Evolutionary conservation across 2,797 vertebrate genomes (phyloP).

Genomic region (Gambelia wislizenii): DNA sequence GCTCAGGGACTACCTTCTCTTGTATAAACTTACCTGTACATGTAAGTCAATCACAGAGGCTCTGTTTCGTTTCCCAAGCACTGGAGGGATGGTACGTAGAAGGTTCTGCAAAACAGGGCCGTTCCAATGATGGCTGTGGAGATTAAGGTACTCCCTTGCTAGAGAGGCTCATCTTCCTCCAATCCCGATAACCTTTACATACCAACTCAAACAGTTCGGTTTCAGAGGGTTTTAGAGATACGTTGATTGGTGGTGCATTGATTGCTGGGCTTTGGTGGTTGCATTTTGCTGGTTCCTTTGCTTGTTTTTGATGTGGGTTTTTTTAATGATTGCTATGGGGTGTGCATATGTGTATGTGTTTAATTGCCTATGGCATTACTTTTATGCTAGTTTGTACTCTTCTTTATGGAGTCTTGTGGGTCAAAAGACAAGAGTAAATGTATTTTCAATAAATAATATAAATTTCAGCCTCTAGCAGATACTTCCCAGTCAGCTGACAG

Average conservation of each 20-base stretch:
- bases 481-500: neutral
- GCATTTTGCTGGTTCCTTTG: neutral
- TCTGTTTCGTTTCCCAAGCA: neutral
- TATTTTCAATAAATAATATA: neutral
- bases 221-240: neutral
- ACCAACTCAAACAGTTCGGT: neutral
- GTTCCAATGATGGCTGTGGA: neutral
- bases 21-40: neutral
- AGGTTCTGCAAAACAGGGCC: neutral
- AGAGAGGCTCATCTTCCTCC: neutral
- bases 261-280: neutral
- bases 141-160: neutral
- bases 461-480: neutral
- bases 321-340: neutral
- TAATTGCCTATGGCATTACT: neutral
- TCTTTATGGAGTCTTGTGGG: too few relatives aligned
- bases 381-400: neutral
- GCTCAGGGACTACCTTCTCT: neutral
- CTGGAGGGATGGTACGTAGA: neutral
- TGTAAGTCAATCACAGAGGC: neutral
- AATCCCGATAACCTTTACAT: neutral
- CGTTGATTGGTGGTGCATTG: neutral
- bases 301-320: neutral
- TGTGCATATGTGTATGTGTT: too few relatives aligned
- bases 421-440: neutral